A percentile compares a stretch with the other conserved stretches of the same genome.
Evolutionary conservation across 2,888 invertebrate genomes (phyloP).

Genomic region (Conchocele bisecta): DNA sequence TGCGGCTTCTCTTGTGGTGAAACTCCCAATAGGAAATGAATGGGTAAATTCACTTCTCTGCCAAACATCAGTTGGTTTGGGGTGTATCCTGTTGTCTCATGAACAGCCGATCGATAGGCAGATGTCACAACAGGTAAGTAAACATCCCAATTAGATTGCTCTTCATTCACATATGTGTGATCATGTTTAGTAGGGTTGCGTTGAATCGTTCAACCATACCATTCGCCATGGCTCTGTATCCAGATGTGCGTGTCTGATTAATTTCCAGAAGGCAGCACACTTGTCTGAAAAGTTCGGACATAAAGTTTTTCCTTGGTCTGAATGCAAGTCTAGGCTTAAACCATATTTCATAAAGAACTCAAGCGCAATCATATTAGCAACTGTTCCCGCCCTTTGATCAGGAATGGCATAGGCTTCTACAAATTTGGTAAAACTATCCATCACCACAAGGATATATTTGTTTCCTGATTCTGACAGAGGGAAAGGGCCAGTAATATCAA

Average conservation of each 20-base stretch:
- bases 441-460: slow-evolving; percentile 28
- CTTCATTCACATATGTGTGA: slow-evolving; percentile 12
- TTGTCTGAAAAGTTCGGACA: slow-evolving; percentile 10
- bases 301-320: not conserved
- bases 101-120: slow-evolving; percentile 3
- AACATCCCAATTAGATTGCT: slow-evolving; percentile 31
- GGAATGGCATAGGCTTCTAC: slow-evolving; percentile 32
- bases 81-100: slow-evolving; percentile 27
- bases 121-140: slow-evolving; percentile 16
- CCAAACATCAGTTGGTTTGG: slow-evolving; percentile 24
- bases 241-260: slow-evolving; percentile 2
- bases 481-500: slow-evolving; percentile 53
- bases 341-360: slow-evolving; percentile 18
- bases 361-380: slow-evolving; percentile 10
- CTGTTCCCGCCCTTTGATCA: slow-evolving; percentile 25
- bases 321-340: slow-evolving; percentile 6
- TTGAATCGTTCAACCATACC: slow-evolving; percentile 20
- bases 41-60: slow-evolving; percentile 6
- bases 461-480: slow-evolving; percentile 36
- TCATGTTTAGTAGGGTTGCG: slow-evolving; percentile 14
- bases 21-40: slow-evolving; percentile 6
- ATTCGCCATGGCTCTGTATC: not conserved
- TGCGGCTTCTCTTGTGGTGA: too few relatives aligned
- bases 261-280: slow-evolving; percentile 19
- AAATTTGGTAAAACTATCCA: slow-evolving; percentile 30